phyloP scores from a whole-genome alignment of 1,140 invertebrate species.

The Drosophila tropicalis region DNA sequence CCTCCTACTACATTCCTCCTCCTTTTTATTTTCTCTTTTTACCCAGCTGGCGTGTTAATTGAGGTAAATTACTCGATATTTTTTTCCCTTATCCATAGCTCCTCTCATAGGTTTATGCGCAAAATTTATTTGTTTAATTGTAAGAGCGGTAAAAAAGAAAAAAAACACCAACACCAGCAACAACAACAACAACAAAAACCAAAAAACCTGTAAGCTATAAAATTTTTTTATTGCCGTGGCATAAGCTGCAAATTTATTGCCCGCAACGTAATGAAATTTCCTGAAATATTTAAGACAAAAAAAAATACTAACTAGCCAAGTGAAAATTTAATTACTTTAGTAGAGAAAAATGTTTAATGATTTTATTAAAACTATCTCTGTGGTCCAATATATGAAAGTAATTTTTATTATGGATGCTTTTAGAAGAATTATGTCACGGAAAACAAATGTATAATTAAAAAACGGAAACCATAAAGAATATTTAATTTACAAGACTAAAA shows the following conservation, averaged over 20 bases:
- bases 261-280: constrained; percentile 12
- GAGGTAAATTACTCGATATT: constrained; percentile 70
- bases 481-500: not conserved
- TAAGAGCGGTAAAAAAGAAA: constrained; percentile 30
- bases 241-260: constrained; percentile 72
- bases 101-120: constrained; percentile 62
- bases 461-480: not conserved
- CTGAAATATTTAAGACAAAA: constrained; percentile 12
- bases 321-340: constrained; percentile 19
- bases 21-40: not conserved
- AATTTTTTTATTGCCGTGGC: constrained; percentile 57
- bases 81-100: not conserved
- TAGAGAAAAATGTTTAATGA: not conserved
- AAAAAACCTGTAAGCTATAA: constrained; percentile 46
- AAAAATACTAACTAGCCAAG: constrained; percentile 1
- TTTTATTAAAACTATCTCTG: constrained; percentile 2
- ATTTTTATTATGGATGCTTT: constrained; percentile 4
- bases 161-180: constrained; percentile 1
- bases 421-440: not conserved
- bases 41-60: constrained; percentile 74
- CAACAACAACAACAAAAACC: not conserved
- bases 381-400: not conserved
- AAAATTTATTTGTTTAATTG: constrained; percentile 81
- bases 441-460: not conserved
- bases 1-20: constrained; percentile 5